Evolutionary conservation across 2,113 vertebrate genomes (phyloP).

Genomic region (Notothenia rossii): DNA sequence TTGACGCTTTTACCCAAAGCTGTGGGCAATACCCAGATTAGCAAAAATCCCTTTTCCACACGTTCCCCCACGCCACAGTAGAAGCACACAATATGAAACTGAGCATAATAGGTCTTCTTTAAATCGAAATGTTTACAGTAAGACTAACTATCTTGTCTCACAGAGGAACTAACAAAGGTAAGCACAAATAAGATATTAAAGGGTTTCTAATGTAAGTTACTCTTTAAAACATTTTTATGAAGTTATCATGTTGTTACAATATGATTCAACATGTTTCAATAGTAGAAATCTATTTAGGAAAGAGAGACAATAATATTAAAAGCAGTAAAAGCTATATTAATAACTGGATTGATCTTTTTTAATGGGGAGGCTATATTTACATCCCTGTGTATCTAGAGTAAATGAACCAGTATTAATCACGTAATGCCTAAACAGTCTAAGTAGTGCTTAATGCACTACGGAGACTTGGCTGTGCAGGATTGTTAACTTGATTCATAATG

Average conservation of each 20-base stretch:
- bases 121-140: no score
- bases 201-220: neutral
- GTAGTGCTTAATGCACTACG: slow-evolving; percentile 14
- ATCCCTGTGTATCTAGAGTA: neutral
- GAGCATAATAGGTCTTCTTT: no score
- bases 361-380: neutral
- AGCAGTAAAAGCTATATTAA: neutral
- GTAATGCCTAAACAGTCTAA: neutral
- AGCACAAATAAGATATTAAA: no score
- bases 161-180: no score
- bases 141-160: no score
- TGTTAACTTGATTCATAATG: neutral
- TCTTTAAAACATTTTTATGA: neutral
- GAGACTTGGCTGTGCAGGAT: neutral
- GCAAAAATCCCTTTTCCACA: no score
- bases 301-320: neutral
- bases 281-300: neutral
- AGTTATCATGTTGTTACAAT: no score
- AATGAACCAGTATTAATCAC: slow-evolving; percentile 26
- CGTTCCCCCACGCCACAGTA: no score
- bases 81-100: no score
- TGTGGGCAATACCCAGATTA: no score
- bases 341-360: neutral
- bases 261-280: neutral
- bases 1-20: no score